Percentiles rank a stretch among this genome's conserved stretches.
phyloP scores from a whole-genome alignment of 1,140 invertebrate species.

The Zaprionus nigranus region DNA sequence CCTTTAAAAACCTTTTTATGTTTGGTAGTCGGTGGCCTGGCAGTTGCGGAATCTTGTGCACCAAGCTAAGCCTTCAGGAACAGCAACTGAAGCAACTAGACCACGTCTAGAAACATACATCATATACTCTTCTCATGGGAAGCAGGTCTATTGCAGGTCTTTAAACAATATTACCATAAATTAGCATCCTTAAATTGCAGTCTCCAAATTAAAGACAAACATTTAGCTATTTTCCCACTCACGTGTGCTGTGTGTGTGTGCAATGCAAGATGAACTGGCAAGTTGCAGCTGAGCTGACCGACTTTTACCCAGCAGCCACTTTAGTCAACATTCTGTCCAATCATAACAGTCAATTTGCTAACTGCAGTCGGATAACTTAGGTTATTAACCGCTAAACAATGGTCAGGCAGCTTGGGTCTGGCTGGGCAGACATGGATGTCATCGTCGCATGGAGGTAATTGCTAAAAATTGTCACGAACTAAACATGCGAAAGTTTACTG shows the following conservation, averaged over 20 bases:
- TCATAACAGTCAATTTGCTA: constrained; percentile 39
- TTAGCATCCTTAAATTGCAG: background rate
- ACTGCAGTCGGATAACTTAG: constrained; percentile 23
- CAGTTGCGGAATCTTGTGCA: no score
- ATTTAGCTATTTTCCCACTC: background rate
- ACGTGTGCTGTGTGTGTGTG: background rate
- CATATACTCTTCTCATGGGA: background rate
- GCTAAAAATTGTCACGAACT: constrained; percentile 76
- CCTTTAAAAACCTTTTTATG: no score
- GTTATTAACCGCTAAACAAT: constrained; percentile 75
- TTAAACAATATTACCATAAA: background rate
- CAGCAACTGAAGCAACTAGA: background rate
- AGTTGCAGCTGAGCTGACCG: constrained; percentile 13
- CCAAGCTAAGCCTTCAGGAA: background rate
- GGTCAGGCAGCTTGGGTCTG: constrained; percentile 44
- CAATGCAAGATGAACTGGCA: constrained; percentile 4
- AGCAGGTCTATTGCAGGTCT: background rate
- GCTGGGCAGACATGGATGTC: constrained; percentile 29
- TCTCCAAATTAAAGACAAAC: constrained; percentile 1
- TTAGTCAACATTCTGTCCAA: constrained; percentile 22
- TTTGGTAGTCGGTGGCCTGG: no score
- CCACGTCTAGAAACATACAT: background rate
- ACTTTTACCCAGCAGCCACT: constrained; percentile 24
- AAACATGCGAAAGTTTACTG: constrained; percentile 67
- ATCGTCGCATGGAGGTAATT: constrained; percentile 59